Evolutionary conservation across 2,113 vertebrate species (phyloP), one percentile per base, ranked within the genome.

Genomic region (Peromyscus polionotus): DNA sequence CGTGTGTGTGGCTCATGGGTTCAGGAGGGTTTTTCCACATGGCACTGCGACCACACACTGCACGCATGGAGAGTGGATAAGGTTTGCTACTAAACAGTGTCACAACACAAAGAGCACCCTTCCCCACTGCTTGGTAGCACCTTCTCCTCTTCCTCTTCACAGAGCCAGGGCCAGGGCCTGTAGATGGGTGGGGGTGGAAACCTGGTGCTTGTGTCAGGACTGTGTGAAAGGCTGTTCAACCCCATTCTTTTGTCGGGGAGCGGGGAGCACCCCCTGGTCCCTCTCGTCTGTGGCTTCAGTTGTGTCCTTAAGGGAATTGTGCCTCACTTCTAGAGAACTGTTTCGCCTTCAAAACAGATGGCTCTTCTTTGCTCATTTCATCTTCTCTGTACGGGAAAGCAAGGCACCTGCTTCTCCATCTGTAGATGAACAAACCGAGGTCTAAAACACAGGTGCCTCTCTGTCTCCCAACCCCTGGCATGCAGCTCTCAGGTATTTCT

Each of bases 31-130:
- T 19, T 45, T 83, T 12, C 28, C 0, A 33, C 7, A 4, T 1
- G 5, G 63, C 0, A 7, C 9, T 26, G 3, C 80, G 63, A 48
- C 57, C 59, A 59, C 0, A 0, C 10, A 28, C 48, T 39, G 5
- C 2, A 0, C 0, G 8, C 10, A 2, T 22, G 48, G 73, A n/a
- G 68, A 59, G 48, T n/a, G 13, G 42, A 28, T 48, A 1, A 0
- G 17, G 14, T 73, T 86, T 92, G 70, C 19, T 4, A 3, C 14
- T 4, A 3, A 57, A 8, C 31, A 80, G 73, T 45, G 75, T 39
- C 65, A 31, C 42, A 51, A 39, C 3, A 17, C 65, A 26, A 48
- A 87, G 36, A 31, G 20, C n/a, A 33, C 28, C n/a, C 54, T 80
- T 88, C 28, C 26, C 4, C 16, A 1, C 13, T 22, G 12, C 17